A percentile compares a stretch with the other conserved stretches of the same genome.
These are phyloP conservation scores for Drosophila ficusphila DNA, from an alignment of 1,140 invertebrate genomes.

Conservation along the genomic window DNA sequence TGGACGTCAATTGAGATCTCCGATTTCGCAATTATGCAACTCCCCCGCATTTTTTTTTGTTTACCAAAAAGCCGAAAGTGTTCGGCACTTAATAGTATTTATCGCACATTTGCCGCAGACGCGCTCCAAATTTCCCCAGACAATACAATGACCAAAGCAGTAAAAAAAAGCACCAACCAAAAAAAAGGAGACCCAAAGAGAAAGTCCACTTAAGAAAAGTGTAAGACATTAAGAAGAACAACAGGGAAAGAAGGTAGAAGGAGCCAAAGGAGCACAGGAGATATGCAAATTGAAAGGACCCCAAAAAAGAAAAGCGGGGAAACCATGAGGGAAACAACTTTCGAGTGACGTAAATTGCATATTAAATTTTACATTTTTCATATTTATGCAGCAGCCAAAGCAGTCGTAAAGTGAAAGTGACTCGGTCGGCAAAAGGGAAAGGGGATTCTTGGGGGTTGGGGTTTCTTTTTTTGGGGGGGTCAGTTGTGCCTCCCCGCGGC, in stretches of 20 bases:
- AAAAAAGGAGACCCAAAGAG: neutral
- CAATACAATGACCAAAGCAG: constrained; percentile 64
- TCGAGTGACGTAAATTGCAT: constrained; percentile 76
- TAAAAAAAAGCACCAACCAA: constrained; percentile 48
- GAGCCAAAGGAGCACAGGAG: constrained; percentile 22
- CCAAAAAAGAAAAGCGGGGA: constrained; percentile 6
- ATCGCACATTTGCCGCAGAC: constrained; percentile 42
- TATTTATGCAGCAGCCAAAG: constrained; percentile 70
- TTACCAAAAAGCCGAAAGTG: neutral
- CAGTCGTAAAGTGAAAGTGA: constrained; percentile 79
- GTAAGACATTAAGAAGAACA: constrained; percentile 62
- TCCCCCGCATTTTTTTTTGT: constrained; percentile 2
- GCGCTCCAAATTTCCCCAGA: constrained; percentile 70
- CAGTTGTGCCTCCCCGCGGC: neutral
- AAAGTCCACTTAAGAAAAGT: constrained; percentile 39
- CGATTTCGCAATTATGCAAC: constrained; percentile 59
- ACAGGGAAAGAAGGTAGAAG: neutral
- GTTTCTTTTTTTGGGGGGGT: neutral
- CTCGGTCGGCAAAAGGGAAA: constrained; percentile 19
- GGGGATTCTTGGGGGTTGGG: neutral
- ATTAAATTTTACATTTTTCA: constrained; percentile 82
- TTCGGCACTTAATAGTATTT: constrained; percentile 36
- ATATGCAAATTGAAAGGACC: constrained; percentile 77
- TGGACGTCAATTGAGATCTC: constrained; percentile 50
- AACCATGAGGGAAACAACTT: constrained; percentile 29